Evolutionary conservation across 2,797 vertebrate species (phyloP).

Genomic region (Coracias cyanogaster): DNA sequence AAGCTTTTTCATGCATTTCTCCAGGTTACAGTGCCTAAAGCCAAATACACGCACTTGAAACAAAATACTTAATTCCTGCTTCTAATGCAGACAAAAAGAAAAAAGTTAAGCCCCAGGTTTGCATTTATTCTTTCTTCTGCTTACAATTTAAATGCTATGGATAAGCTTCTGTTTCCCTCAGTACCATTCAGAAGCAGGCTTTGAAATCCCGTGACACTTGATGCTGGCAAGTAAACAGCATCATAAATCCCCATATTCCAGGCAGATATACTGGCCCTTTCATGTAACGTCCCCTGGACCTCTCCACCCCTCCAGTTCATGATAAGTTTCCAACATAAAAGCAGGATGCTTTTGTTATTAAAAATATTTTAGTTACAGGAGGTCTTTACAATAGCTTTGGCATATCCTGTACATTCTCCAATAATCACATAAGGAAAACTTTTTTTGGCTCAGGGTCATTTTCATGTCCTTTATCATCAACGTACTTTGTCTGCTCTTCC

Average conservation of each 20-base stretch:
- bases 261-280: conserved; percentile 1
- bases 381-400: conserved; percentile 56
- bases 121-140: neutral
- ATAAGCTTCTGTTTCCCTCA: neutral
- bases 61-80: neutral
- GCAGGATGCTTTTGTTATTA: conserved; percentile 55
- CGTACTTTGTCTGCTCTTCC: neutral
- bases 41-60: neutral
- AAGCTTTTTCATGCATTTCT: neutral
- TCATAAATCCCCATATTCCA: conserved; percentile 18
- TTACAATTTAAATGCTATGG: neutral
- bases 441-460: conserved; percentile 43
- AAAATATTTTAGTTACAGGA: conserved; percentile 62
- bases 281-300: neutral
- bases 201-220: neutral
- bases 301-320: neutral
- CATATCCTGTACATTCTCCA: conserved; percentile 38
- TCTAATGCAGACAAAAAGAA: neutral
- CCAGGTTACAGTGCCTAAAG: neutral
- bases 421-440: conserved; percentile 36
- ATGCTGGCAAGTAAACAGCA: conserved; percentile 13
- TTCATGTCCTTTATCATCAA: conserved; percentile 21
- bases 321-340: conserved; percentile 46
- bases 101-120: neutral
- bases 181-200: conserved; percentile 14